A percentile compares a stretch with the other conserved stretches of the same genome.
Evolutionary conservation across 2,888 invertebrate genomes (phyloP).

Genomic region (Maniola hyperantus): DNA sequence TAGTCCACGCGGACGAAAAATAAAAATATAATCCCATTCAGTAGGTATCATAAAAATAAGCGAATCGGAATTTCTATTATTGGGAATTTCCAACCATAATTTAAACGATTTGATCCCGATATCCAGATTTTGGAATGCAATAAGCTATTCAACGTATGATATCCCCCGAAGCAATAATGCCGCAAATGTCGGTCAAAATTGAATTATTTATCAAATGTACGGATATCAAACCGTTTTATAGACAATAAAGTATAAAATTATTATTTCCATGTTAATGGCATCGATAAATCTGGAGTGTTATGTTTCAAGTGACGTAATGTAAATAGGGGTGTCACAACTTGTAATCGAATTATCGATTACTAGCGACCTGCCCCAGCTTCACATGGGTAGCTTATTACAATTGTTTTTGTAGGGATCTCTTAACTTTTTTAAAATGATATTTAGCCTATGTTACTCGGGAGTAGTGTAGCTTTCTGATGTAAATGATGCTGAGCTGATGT

Average conservation of each 20-base stretch:
- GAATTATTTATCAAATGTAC: conserved; percentile 71
- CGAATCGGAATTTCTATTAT: conserved; percentile 21
- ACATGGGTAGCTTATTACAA: no score
- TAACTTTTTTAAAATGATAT: no score
- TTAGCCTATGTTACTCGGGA: no score
- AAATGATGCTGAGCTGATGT: no score
- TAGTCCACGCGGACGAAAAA: no score
- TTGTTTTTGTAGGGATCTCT: no score
- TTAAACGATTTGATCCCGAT: conserved; percentile 23
- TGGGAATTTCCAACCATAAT: conserved; percentile 20
- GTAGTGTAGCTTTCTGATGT: no score
- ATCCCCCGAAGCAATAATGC: conserved; percentile 39
- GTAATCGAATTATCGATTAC: conserved; percentile 1
- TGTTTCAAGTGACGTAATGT: conserved; percentile 53
- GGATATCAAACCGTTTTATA: conserved; percentile 74
- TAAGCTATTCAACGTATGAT: conserved; percentile 34
- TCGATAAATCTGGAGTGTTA: conserved; percentile 66
- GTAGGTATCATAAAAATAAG: conserved; percentile 7
- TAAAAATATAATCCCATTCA: conserved; percentile 3
- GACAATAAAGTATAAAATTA: conserved; percentile 73
- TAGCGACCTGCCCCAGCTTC: no score
- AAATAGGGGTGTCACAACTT: conserved; percentile 13
- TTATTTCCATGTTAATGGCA: conserved; percentile 76
- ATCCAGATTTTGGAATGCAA: conserved; percentile 29
- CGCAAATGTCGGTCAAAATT: conserved; percentile 57